Evolutionary conservation across 2,113 vertebrate genomes (phyloP), one percentile per base, ranked within the genome.

Genomic region (Dicaeum eximium): DNA sequence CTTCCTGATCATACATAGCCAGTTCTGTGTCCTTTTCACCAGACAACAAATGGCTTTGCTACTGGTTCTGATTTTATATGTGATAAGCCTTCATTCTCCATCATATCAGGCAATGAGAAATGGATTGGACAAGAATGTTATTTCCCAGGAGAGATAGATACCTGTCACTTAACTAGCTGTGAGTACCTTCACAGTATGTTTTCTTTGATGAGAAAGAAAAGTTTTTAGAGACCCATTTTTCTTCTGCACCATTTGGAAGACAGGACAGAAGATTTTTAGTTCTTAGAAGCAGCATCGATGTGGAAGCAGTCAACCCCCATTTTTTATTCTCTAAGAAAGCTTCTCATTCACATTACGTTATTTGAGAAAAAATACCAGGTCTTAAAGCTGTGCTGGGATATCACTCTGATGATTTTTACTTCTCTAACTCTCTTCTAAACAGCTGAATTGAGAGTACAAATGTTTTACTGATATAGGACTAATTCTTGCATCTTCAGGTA

Each of bases 1-100:
- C n/a, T n/a, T n/a, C n/a, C 65, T 62, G 60, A 66, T 54, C 6
- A 5, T 35, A 38, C 0, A 0, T 22, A 47, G 65, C 42, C 14
- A 7, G 27, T 90, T 78, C 47, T 42, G 30, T 71, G 47, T 66
- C 48, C 65, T 65, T 90, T 85, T 74, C 44, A 79, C 30, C 27
- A 31, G 48, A 58, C 33, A 67, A 22, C 42, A 69, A 65, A 80
- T 88, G 16, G 73, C 37, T 85, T 85, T 65, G 53, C 44, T 35
- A 14, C 16, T 82, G 30, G 24, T 44, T 92, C 85, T 88, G 82
- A 64, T 74, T 71, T 60, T 72, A 5, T 75, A 4, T 37, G 38
- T 42, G 61, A 35, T 85, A 79, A 64, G 8, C 65, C 16, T 87
- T 79, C 56, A 50, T 62, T 88, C 38, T 62, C 16, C 79, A 4